Conservation (phyloP, 2,888 invertebrate species). For the Congeria kusceri region DNA sequence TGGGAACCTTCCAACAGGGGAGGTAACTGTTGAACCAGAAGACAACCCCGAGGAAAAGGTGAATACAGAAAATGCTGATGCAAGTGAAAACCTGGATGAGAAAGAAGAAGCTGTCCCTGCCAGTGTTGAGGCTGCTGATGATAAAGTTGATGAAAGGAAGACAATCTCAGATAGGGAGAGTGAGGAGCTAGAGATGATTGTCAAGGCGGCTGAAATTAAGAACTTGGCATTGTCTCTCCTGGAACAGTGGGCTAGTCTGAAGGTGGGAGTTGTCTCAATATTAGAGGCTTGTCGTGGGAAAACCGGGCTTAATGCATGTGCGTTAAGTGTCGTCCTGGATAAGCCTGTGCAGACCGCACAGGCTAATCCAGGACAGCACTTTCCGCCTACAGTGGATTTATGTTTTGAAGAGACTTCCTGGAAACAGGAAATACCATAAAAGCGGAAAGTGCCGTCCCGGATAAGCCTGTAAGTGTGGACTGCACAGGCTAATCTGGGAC, state of each 20-base stretch:
- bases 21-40: constrained; percentile 10
- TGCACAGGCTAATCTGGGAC: too few relatives aligned
- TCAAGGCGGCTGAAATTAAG: constrained; percentile 67
- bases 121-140: constrained; percentile 16
- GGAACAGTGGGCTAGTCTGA: constrained; percentile 90
- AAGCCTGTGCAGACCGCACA: too few relatives aligned
- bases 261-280: constrained; percentile 83
- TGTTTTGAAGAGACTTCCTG: too few relatives aligned
- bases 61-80: constrained; percentile 34
- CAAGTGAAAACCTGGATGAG: constrained; percentile 67
- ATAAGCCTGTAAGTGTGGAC: too few relatives aligned
- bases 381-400: too few relatives aligned
- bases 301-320: too few relatives aligned
- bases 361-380: too few relatives aligned
- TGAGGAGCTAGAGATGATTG: constrained; percentile 11
- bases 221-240: constrained; percentile 87
- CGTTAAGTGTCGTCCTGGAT: too few relatives aligned
- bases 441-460: too few relatives aligned
- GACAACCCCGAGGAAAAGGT: constrained; percentile 6
- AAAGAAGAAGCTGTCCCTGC: constrained; percentile 45
- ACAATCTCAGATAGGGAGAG: not conserved
- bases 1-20: constrained; percentile 22
- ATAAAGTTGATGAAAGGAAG: constrained; percentile 10
- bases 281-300: too few relatives aligned
- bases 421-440: too few relatives aligned